A percentile compares a stretch with the other conserved stretches of the same genome.
These are phyloP conservation scores for Cygnus atratus DNA, from an alignment of 2,113 vertebrate species.

Conservation along the genomic window DNA sequence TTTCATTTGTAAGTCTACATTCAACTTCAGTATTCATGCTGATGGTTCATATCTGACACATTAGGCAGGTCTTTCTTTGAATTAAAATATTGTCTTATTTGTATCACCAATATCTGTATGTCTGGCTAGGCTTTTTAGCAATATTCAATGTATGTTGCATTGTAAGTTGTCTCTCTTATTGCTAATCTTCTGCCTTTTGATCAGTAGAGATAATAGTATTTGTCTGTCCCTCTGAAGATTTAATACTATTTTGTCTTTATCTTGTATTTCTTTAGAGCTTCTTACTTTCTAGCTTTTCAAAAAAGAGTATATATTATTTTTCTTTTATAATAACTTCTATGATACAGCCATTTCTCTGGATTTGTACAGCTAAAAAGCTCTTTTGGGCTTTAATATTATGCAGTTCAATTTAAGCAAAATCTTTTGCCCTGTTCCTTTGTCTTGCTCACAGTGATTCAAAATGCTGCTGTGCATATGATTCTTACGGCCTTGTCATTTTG, in stretches of 20 bases:
- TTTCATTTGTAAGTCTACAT: neutral
- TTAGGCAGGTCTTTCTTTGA: neutral
- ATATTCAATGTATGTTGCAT: neutral
- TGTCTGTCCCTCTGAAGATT: neutral
- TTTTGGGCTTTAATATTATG: neutral
- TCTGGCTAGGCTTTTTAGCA: neutral
- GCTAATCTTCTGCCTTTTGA: neutral
- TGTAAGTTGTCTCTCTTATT: neutral
- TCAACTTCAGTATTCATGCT: neutral
- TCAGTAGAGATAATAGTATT: neutral
- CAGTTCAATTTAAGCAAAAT: neutral
- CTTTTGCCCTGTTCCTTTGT: neutral
- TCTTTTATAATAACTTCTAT: neutral
- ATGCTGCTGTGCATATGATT: neutral
- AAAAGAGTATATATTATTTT: neutral
- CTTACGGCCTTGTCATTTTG: neutral
- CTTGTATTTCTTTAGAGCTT: neutral
- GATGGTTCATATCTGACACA: neutral
- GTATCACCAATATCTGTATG: neutral
- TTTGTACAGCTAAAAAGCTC: neutral
- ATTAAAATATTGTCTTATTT: neutral
- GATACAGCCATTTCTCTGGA: neutral
- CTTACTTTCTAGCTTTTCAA: neutral
- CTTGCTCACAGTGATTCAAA: neutral
- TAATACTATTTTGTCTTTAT: neutral